Evolutionary conservation across 2,888 invertebrate genomes (phyloP).

Genomic region (Polylopha cassiicola): DNA sequence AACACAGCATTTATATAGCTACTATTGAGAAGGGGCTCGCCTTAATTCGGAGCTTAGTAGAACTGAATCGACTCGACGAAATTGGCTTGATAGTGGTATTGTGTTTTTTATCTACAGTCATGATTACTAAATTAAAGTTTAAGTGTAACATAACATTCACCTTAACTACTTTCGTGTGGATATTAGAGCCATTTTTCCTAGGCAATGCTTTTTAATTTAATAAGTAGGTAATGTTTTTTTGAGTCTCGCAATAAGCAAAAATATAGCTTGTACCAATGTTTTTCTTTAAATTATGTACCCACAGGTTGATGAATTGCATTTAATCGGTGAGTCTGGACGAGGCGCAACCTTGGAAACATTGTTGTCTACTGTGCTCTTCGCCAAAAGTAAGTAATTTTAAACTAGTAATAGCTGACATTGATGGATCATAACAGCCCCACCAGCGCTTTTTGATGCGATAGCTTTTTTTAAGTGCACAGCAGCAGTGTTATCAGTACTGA

Average conservation of each 20-base stretch:
- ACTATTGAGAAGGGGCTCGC: slow-evolving; percentile 97
- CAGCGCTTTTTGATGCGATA: too few relatives aligned
- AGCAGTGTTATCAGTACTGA: too few relatives aligned
- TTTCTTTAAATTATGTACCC: slow-evolving; percentile 16
- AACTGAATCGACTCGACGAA: slow-evolving; percentile 83
- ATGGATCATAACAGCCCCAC: too few relatives aligned
- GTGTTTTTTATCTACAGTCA: neutral
- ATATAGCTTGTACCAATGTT: neutral
- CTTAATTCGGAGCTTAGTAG: slow-evolving; percentile 90
- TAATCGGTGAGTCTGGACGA: slow-evolving; percentile 91
- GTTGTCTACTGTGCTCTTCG: slow-evolving; percentile 86
- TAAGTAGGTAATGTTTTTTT: too few relatives aligned
- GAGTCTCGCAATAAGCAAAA: too few relatives aligned
- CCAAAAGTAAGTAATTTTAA: slow-evolving; percentile 74
- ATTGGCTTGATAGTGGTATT: slow-evolving; percentile 84
- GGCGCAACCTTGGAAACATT: slow-evolving; percentile 91
- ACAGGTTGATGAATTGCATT: slow-evolving; percentile 92
- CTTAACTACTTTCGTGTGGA: too few relatives aligned
- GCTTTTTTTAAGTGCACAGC: too few relatives aligned
- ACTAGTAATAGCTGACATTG: slow-evolving; percentile 1
- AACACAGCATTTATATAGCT: slow-evolving; percentile 90
- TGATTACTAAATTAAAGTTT: too few relatives aligned
- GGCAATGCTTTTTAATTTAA: too few relatives aligned
- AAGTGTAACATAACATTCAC: too few relatives aligned
- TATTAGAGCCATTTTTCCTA: too few relatives aligned